Base-by-base conservation (phyloP, 1,140 invertebrate genomes). In the Penaeus chinensis region DNA sequence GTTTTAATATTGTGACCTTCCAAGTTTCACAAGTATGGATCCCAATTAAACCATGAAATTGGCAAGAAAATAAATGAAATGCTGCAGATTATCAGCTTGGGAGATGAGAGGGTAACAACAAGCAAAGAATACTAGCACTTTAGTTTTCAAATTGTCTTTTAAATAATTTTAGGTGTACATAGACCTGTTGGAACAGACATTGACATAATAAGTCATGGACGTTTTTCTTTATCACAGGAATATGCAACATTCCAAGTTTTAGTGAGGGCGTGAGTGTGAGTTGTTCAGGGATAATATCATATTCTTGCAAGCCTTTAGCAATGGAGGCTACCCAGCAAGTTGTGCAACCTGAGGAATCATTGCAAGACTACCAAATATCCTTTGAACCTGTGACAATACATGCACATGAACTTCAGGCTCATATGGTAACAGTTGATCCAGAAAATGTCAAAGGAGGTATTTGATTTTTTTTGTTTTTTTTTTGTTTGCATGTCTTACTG, bases 211-310 rank as follows among this genome's bases (percentile, higher is more conserved):
- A 54, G 11, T 8, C 20, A 65, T 11, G 3, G 20, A 16, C n/a
- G 18, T 63, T 80, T 47, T 27, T 63, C 54, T 60, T 81, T 74
- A 82, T 32, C 7, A 11, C 71, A 87, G 85, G 42, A 20, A 76
- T 82, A 54, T 87, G 85, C 42, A 47, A 82, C 22, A 69, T 87
- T 19, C 85, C 85, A 76, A 42, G 24, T 54, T 87, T 87, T 77
- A 60, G n/a, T 7, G 42, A 37, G 2, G 85, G 85, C 8, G 24
- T 79, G 13, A 82, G 60, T 62, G 79, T 87, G 27, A 76, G 22
- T n/a, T 87, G 69, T 65, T 87, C 85, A 19, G 85, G 85, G 27
- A 27, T 87, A 37, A 20, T 87, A 11, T 32, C 66, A 24, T 87
- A 82, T 69, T 82, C 65, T 27, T 63, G 65, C 66, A 87, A 37